These are phyloP conservation scores for Chrysomela aeneicollis DNA, from an alignment of 2,888 invertebrate genomes.

Conservation along the genomic window DNA sequence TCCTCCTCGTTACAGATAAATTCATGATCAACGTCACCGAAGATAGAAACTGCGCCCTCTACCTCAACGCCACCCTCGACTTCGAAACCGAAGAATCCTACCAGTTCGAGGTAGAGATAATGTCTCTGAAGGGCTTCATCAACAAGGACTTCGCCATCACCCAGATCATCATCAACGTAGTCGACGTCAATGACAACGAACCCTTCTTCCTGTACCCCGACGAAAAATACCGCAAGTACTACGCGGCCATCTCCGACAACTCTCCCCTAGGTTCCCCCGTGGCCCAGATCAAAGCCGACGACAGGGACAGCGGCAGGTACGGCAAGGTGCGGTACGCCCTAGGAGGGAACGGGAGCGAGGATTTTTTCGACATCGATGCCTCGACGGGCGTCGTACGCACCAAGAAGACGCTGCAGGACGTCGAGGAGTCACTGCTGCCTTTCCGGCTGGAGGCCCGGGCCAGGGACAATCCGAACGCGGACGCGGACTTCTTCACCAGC, in stretches of 20 bases:
- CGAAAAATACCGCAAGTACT: slow-evolving; percentile 70
- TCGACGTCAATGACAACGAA: slow-evolving; percentile 89
- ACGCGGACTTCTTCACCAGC: slow-evolving; percentile 68
- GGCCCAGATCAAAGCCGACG: slow-evolving; percentile 83
- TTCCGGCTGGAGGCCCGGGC: slow-evolving; percentile 75
- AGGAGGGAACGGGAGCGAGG: slow-evolving; percentile 60
- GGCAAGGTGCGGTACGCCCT: slow-evolving; percentile 78
- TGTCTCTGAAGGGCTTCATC: slow-evolving; percentile 81
- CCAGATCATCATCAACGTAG: slow-evolving; percentile 80
- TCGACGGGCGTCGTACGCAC: slow-evolving; percentile 81
- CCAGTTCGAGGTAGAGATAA: slow-evolving; percentile 77
- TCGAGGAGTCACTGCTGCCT: slow-evolving; percentile 71
- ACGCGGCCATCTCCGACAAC: slow-evolving; percentile 78
- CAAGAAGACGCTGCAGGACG: slow-evolving; percentile 74
- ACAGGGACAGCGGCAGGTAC: slow-evolving; percentile 84
- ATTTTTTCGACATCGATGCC: slow-evolving; percentile 77
- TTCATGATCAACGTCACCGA: slow-evolving; percentile 79
- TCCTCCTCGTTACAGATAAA: slow-evolving; percentile 63
- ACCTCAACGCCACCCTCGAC: slow-evolving; percentile 77
- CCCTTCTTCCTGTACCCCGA: slow-evolving; percentile 81
- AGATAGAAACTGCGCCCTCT: slow-evolving; percentile 84
- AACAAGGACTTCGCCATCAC: slow-evolving; percentile 80
- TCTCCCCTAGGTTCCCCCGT: slow-evolving; percentile 78
- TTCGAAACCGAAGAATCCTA: slow-evolving; percentile 80
- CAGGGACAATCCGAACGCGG: slow-evolving; percentile 75